Evolutionary conservation across 2,888 invertebrate species (phyloP), one percentile per base, ranked within the genome.

Genomic region (Margaritifera margaritifera): DNA sequence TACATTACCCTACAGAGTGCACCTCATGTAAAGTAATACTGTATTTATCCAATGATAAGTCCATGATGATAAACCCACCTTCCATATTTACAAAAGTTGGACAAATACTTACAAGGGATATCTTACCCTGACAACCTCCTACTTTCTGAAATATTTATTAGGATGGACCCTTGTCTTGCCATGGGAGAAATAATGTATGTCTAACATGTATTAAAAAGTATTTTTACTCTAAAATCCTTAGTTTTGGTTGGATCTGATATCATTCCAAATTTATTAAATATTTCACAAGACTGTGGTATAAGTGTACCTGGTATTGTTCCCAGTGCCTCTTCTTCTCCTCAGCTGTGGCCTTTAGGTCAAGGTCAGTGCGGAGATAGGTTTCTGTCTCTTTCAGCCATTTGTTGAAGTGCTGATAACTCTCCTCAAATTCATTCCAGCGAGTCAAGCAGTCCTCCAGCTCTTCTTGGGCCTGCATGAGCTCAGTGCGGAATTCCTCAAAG

Each of bases 401-500:
- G 68, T 95, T 92, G 62, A 98, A 91, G 58, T 94, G 92, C 80
- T 96, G 96, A 81, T 95, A 92, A 1, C 95, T 94, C 75, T 93
- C 93, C 87, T 98, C 97, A 88, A 96, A 98, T 81, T 96, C 95
- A 75, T 93, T 93, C 97, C 97, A 97, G 89, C 96, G 95, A 79
- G 94, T 94, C 76, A 97, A 92, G 79, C 95, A 93, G 79, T 95
- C 95, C 89, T 96, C 95, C 19, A 89, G 80, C 62, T 86, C 85
- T 53, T 84, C 79, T 53, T 84, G 80, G 8, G 87, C 85, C 53
- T 86, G 82, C 59, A 82, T 83, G 42, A 87, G 80, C 50, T 83
- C 80, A 0, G 76, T 59, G 2, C 81, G 75, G 77, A 85, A 84
- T 60, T 86, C 87, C 22, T 86, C 84, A 77, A 85, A 86, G 73